Base-by-base conservation (phyloP, 1,140 invertebrate genomes). In the Aleiodes sp. region DNA sequence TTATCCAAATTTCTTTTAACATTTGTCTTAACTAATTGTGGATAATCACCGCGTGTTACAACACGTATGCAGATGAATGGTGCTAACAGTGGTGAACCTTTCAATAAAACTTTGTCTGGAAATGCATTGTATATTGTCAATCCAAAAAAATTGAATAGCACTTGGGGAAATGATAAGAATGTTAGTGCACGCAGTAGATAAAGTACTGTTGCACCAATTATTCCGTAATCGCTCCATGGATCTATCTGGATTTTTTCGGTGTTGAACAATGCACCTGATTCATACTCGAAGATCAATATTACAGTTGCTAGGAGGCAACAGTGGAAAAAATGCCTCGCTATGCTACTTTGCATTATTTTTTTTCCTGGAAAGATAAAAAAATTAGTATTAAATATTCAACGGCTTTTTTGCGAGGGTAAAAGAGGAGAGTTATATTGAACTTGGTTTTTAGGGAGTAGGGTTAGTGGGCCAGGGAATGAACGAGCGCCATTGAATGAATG, bases 1-100 rank as follows among this genome's bases (percentile, higher is more conserved):
- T 92, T 93, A 74, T 94, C 93, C 82, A 98, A 91, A 83, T 99
- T 99, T 67, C 93, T 89, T 33, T 88, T 86, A 0, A 99, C 94
- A 89, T 98, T 99, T 43, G 90, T 90, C 80, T 92, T 91, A 0
- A 99, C 96, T 57, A 99, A 86, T 70, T 97, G 92, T 1, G 97
- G 95, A 86, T 94, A 99, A 85, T 98, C 95, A 1, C 98, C 98
- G 70, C 96, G 89, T 0, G 98, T 99, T 0, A 99, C 98, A 6
- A 98, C 92, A 62, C 98, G 89, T 71, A 99, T 94, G 82, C 96
- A 98, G 57, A 99, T 93, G 82, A 98, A 98, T 3, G 98, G 97
- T 16, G 96, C 96, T 68, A 98, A 84, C 6, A 98, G 83, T 9
- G 95, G 96, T 1, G 94, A 96, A 6, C 93, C 93, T 84, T 97